A percentile compares a stretch with the other conserved stretches of the same genome.
phyloP scores from a whole-genome alignment of 1,140 invertebrate genomes.

The Belonocnema kinseyi region DNA sequence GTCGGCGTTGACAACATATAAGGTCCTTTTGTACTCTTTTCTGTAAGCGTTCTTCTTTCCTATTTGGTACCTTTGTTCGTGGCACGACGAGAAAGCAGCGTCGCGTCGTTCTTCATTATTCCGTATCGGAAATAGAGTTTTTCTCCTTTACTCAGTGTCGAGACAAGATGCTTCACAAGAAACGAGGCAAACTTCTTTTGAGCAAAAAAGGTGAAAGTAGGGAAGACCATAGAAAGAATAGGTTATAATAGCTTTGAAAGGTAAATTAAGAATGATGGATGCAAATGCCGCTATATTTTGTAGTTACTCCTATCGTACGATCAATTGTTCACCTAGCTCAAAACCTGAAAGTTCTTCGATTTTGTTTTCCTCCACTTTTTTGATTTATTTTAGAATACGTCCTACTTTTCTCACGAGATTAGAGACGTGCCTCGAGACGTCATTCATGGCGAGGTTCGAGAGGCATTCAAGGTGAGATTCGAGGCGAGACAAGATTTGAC shows the following conservation, averaged over 20 bases:
- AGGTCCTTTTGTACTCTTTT: background rate
- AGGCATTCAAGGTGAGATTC: no score
- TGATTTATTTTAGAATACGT: no score
- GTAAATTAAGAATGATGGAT: slow-evolving; percentile 4
- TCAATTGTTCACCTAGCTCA: slow-evolving; percentile 4
- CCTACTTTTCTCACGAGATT: no score
- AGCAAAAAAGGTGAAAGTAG: background rate
- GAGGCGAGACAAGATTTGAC: no score
- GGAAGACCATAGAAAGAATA: background rate
- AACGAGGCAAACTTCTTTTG: slow-evolving; percentile 12
- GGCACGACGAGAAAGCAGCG: background rate
- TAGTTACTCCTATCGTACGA: background rate
- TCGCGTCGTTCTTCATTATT: slow-evolving; percentile 20
- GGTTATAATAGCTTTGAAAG: background rate
- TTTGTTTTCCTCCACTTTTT: no score
- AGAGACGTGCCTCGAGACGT: no score
- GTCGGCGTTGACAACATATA: background rate
- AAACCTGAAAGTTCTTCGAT: background rate
- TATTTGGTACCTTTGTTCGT: slow-evolving; percentile 3
- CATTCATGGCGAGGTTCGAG: no score
- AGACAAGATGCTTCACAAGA: slow-evolving; percentile 21
- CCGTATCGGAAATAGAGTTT: slow-evolving; percentile 16
- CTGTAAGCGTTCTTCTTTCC: background rate
- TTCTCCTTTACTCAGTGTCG: slow-evolving; percentile 25
- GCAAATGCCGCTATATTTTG: slow-evolving; percentile 6